Base-by-base conservation (phyloP, 1,140 invertebrate species). In the Atta colombica region DNA sequence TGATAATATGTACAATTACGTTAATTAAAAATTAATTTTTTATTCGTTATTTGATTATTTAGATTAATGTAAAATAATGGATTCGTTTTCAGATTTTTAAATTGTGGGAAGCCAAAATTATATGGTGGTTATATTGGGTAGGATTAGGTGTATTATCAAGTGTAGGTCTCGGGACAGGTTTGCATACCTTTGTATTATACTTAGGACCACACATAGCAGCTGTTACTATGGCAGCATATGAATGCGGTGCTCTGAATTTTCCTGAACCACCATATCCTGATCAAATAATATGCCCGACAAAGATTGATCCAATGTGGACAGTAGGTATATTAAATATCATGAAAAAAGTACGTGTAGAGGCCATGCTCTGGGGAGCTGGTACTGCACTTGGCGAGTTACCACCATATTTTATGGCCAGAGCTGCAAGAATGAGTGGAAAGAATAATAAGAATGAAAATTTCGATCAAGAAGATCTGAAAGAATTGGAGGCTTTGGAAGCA, bases 101-200 rank as follows among this genome's bases (percentile, higher is more conserved):
- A 95, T 87, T 96, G 94, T 96, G 95, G 95, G 93, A 95, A 93
- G 91, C 92, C 74, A 96, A 96, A 92, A 91, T 96, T 55, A 95
- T 96, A 92, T 99, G 98, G 97, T 98, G 97, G 96, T 92, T 97
- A 10, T 99, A 99, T 96, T 99, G 99, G 99, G 96, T 99, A 86
- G 97, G 98, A 14, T 96, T 99, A 68, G 99, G 99, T 51, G 97
- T 99, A 25, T 96, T 99, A 72, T 99, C 99, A 31, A 99, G 99
- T 12, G 98, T 99, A 66, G 99, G 99, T 2, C 96, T 99, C 49
- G 99, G 99, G 16, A 99, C 99, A 0, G 99, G 99, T 7, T 96
- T 99, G 35, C 99, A 99, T 94, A 99, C 99, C 74, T 99, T 99
- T 96, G 96, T 99, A 16, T 96, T 99, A 55, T 99, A 99, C 95